Conservation (phyloP, 2,888 invertebrate species). For the Aromia moschata region DNA sequence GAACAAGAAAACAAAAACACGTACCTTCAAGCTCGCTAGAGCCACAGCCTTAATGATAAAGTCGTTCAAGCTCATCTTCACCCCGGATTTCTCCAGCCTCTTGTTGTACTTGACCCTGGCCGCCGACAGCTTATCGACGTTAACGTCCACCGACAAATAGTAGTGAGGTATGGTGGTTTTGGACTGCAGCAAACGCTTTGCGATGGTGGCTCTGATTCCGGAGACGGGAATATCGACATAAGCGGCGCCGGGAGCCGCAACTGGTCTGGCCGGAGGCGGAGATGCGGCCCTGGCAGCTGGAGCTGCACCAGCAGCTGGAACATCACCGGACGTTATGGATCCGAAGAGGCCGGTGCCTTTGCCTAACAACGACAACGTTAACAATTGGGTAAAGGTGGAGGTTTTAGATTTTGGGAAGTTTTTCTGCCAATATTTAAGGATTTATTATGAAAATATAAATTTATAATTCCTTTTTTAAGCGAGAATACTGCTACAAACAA, state of each 20-base stretch:
- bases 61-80: conserved; percentile 95
- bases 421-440: too few relatives aligned
- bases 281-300: conserved; percentile 48
- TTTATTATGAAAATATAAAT: too few relatives aligned
- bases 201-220: conserved; percentile 87
- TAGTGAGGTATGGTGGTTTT: conserved; percentile 97
- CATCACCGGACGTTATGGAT: conserved; percentile 84
- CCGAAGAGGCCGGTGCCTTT: conserved; percentile 84
- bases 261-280: conserved; percentile 40
- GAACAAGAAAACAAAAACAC: conserved; percentile 16
- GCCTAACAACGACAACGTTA: too few relatives aligned
- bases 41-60: conserved; percentile 95
- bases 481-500: too few relatives aligned
- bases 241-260: conserved; percentile 51
- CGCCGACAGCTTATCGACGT: conserved; percentile 81
- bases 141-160: conserved; percentile 87
- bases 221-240: conserved; percentile 82
- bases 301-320: conserved; percentile 56
- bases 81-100: conserved; percentile 77
- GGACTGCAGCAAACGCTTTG: conserved; percentile 86
- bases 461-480: too few relatives aligned
- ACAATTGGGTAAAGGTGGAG: too few relatives aligned
- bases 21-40: conserved; percentile 78
- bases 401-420: too few relatives aligned
- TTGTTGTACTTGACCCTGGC: conserved; percentile 84